These are phyloP conservation scores for Scopus umbretta DNA, from an alignment of 2,113 vertebrate species.

Conservation along the genomic window DNA sequence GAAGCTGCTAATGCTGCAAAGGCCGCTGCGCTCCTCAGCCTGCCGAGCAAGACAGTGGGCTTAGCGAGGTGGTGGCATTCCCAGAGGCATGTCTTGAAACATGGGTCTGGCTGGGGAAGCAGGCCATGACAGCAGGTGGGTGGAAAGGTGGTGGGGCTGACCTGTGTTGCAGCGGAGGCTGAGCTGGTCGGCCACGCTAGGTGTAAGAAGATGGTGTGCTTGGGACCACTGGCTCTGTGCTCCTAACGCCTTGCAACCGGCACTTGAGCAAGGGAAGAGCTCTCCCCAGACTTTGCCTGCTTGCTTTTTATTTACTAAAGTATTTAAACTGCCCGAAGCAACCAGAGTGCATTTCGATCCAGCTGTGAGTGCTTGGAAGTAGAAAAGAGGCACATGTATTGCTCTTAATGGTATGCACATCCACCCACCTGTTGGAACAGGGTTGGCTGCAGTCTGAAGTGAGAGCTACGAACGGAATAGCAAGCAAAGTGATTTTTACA, in stretches of 20 bases:
- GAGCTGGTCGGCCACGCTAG: not conserved
- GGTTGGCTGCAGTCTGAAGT: constrained; percentile 3
- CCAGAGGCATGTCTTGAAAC: not conserved
- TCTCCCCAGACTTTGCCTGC: not conserved
- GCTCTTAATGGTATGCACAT: not conserved
- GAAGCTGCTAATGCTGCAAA: not conserved
- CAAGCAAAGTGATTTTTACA: not conserved
- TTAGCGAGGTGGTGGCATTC: not conserved
- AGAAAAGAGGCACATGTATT: not conserved
- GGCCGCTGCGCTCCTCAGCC: not conserved
- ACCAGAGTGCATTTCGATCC: constrained; percentile 4
- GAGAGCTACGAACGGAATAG: not conserved
- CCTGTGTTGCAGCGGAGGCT: not conserved
- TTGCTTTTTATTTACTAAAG: not conserved
- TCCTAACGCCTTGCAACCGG: not conserved
- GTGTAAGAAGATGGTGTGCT: not conserved
- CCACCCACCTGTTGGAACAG: constrained; percentile 20
- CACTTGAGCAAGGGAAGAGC: not conserved
- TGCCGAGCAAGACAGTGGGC: not conserved
- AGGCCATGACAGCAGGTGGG: not conserved
- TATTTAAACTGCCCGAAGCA: constrained; percentile 40
- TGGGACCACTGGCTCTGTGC: not conserved
- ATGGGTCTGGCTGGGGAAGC: not conserved
- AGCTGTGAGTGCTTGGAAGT: not conserved
- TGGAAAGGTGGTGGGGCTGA: not conserved